phyloP scores from a whole-genome alignment of 2,797 vertebrate genomes.

The Schizothorax lantsangensis region DNA sequence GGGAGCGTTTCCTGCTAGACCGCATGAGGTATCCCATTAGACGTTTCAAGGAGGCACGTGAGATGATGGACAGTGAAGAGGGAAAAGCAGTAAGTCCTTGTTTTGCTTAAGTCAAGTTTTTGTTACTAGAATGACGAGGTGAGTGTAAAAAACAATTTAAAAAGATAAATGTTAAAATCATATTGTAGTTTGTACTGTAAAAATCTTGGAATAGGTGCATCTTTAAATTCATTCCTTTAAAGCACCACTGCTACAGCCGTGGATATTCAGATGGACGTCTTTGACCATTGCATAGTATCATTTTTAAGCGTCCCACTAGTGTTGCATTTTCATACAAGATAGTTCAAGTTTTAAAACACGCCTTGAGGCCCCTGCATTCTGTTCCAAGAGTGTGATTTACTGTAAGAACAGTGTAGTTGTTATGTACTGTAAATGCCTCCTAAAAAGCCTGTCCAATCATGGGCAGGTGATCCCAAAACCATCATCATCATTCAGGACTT shows the following conservation, averaged over 20 bases:
- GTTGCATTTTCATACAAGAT: background rate
- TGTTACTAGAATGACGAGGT: background rate
- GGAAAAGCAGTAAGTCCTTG: constrained; percentile 75
- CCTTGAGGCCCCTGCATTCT: background rate
- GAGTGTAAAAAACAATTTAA: background rate
- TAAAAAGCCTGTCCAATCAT: background rate
- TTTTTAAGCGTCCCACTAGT: background rate
- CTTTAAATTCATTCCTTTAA: no score
- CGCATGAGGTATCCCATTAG: constrained; percentile 84
- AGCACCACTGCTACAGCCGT: no score
- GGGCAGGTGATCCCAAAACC: background rate
- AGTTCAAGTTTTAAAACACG: background rate
- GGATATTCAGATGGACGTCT: background rate
- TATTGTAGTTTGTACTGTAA: no score
- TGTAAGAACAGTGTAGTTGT: background rate
- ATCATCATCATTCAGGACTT: background rate
- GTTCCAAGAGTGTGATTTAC: background rate
- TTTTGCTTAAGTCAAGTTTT: background rate
- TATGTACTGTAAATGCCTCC: background rate
- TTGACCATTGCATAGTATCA: background rate
- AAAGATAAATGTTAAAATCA: no score
- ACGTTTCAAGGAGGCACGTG: constrained; percentile 82
- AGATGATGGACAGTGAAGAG: constrained; percentile 78
- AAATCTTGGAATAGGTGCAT: no score
- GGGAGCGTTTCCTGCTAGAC: constrained; percentile 83